Base-by-base conservation (phyloP, 2,113 vertebrate genomes). In the Diphyllodes magnificus region DNA sequence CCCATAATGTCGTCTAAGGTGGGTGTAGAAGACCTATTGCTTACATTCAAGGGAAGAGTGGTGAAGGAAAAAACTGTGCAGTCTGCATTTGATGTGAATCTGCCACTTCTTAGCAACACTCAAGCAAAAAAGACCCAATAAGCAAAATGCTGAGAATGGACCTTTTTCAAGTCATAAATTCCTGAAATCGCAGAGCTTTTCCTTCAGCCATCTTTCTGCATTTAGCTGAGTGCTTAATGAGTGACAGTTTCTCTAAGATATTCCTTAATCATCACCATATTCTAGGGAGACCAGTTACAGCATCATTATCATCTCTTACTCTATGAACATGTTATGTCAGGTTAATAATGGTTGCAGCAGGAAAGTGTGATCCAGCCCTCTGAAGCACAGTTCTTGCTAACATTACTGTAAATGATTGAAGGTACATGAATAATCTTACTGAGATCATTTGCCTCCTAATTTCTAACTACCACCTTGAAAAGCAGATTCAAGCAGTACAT, bases 281-380 rank as follows among this genome's bases (percentile, higher is more conserved):
- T 92, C 90, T 80, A 18, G 27, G 47, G 90, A 94, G 93, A 92
- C 71, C 66, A 64, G 80, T 88, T 79, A 80, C 13, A 80, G 71
- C 87, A 66, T 76, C 45, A 2, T 92, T 95, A 91, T 60, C 57
- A 15, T 77, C 82, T 76, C 84, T 50, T 71, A 7, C 61, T 82
- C 65, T 53, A 2, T 40, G 73, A 85, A 72, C 70, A 42, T 65
- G 66, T 86, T 87, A 51, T 89, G 88, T 93, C 81, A 91, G 57
- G 81, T 86, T 95, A 84, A 83, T 95, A 92, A 75, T 66, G 72
- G 88, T 45, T 90, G 88, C 71, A 73, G 64, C 63, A 64, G 84
- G 90, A 60, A 94, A 53, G 54, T 12, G 3, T 42, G 75, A 94
- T 72, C 57, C 64, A 86, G 75, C 70, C 33, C 85, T 88, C 72